A percentile compares a stretch with the other conserved stretches of the same genome.
Evolutionary conservation across 2,797 vertebrate genomes (phyloP).

Genomic region (Premnoplex brunnescens): DNA sequence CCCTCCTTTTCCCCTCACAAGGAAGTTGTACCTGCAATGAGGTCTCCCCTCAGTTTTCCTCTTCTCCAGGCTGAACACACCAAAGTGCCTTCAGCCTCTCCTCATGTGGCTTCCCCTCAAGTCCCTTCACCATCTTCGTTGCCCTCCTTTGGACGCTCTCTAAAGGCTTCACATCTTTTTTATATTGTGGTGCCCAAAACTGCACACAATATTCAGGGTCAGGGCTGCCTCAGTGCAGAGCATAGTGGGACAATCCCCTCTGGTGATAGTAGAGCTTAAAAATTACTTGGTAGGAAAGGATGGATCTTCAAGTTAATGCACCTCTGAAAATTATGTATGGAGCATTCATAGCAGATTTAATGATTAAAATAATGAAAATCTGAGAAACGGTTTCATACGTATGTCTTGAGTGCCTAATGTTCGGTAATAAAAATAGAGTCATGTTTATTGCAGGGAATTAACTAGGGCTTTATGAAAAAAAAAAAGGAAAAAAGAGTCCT

Average conservation of each 20-base stretch:
- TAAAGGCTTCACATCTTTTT: background rate
- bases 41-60: background rate
- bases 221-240: background rate
- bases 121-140: background rate
- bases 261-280: background rate
- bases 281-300: background rate
- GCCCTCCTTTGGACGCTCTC: background rate
- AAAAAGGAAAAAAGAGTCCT: background rate
- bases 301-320: background rate
- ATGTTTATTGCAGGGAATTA: background rate
- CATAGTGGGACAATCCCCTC: background rate
- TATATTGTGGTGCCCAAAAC: background rate
- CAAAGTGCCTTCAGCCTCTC: fast-evolving
- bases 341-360: background rate
- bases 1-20: background rate
- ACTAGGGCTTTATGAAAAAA: background rate
- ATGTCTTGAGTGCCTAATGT: background rate
- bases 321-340: background rate
- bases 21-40: background rate
- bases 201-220: background rate
- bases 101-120: background rate
- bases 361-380: background rate
- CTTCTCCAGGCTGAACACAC: background rate
- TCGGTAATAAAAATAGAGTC: background rate
- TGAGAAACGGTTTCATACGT: background rate